phyloP scores from a whole-genome alignment of 2,797 vertebrate genomes.

The Clarias platycephalus region DNA sequence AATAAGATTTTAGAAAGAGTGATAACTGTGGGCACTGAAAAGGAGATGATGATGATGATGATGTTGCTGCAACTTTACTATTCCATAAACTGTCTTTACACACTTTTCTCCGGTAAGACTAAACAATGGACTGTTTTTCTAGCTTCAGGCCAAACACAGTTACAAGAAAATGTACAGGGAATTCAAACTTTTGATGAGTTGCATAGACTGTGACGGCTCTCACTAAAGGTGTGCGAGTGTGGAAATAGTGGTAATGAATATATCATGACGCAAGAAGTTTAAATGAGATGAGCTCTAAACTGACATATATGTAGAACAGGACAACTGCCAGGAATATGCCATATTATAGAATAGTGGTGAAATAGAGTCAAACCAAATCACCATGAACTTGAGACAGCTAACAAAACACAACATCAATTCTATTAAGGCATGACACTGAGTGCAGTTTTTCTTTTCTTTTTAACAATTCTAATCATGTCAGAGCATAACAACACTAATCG shows the following conservation, averaged over 20 bases:
- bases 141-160: background rate
- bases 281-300: background rate
- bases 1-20: background rate
- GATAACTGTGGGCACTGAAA: background rate
- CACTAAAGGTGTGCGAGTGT: background rate
- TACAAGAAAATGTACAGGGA: background rate
- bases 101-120: background rate
- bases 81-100: background rate
- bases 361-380: background rate
- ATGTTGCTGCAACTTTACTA: background rate
- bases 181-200: slow-evolving; percentile 46
- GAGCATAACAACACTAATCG: slow-evolving; percentile 13
- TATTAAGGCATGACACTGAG: background rate
- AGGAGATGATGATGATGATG: background rate
- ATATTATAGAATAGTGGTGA: background rate
- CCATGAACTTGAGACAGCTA: background rate
- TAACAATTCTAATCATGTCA: background rate
- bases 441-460: background rate
- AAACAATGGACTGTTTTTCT: background rate
- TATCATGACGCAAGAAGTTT: too few relatives aligned
- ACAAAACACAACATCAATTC: background rate
- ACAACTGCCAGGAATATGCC: background rate
- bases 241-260: too few relatives aligned
- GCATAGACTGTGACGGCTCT: slow-evolving; percentile 57
- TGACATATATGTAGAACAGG: background rate